Evolutionary conservation across 2,888 invertebrate species (phyloP), one percentile per base, ranked within the genome.

Genomic region (Tetragonisca angustula): DNA sequence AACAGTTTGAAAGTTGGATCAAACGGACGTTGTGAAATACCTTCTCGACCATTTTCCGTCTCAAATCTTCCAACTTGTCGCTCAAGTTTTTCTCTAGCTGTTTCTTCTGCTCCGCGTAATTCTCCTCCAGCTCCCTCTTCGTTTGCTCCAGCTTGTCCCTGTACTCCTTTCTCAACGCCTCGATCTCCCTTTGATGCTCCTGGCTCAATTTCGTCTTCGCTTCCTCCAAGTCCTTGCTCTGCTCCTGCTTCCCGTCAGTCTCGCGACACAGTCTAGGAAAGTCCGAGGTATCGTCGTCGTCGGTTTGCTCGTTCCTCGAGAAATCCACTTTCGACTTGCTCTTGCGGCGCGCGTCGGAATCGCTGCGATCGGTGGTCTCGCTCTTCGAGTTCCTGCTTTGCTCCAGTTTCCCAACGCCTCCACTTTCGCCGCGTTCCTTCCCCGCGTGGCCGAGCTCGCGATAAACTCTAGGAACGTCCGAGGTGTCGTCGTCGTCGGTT

Each of bases 91-190:
- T 94, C 84, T 95, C 95, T 50, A 97, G 74, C 78, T 91, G 90
- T 1, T 91, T 88, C 91, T 95, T 95, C 72, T 95, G 94, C 15
- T 95, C 94, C 5, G 88, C 89, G 73, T 95, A 95, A 76, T 94
- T 95, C 43, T 85, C 91, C 83, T 94, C 94, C 43, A 95, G 73
- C 72, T 95, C 92, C 2, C 92, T 91, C 85, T 93, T 95, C 70
- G 93, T 94, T 36, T 92, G 91, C 2, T 94, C 91, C 54, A 95
- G 87, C 88, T 95, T 95, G 81, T 95, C 95, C 83, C 96, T 95
- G 90, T 96, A 95, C 74, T 96, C 96, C 85, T 96, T 95, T 89
- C 96, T 96, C 71, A 96, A 94, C 86, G 94, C 91, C 88, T 96
- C 95, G 86, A 96, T 94, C 92, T 96, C 96, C 79, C 95, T 95